Percentiles rank a stretch among this genome's conserved stretches.
These are phyloP conservation scores for Palaemon carinicauda DNA, from an alignment of 1,140 invertebrate genomes.

Conservation along the genomic window DNA sequence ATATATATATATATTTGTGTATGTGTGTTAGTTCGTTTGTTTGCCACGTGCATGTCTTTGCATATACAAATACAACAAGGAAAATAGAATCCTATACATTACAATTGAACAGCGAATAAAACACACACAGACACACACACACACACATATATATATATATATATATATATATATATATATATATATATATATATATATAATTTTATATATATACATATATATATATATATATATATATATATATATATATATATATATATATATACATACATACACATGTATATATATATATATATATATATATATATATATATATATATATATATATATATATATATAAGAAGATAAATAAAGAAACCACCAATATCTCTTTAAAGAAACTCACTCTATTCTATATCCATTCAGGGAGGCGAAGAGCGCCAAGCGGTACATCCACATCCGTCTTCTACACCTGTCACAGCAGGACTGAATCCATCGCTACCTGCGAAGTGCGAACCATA, in stretches of 20 bases:
- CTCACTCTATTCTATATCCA: not conserved
- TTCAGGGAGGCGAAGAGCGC: too few species aligned
- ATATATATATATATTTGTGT: not conserved
- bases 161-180: not conserved
- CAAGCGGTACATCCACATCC: too few species aligned
- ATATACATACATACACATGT: not conserved
- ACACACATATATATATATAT: not conserved
- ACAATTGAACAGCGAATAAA: too few species aligned
- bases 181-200: not conserved
- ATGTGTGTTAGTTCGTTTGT: too few species aligned
- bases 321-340: not conserved
- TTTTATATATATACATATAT: not conserved
- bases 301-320: not conserved
- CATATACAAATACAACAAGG: too few species aligned
- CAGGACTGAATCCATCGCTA: too few species aligned
- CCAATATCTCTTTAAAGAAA: not conserved
- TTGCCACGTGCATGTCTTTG: too few species aligned
- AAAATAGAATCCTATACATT: too few species aligned
- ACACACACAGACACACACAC: not conserved
- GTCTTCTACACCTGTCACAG: too few species aligned
- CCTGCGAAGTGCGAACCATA: too few species aligned
- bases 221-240: conserved; percentile 8
- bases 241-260: conserved; percentile 5
- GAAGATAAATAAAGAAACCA: not conserved
- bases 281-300: not conserved